Base-by-base conservation (phyloP, 2,797 vertebrate genomes). In the Holocentrus rufus region DNA sequence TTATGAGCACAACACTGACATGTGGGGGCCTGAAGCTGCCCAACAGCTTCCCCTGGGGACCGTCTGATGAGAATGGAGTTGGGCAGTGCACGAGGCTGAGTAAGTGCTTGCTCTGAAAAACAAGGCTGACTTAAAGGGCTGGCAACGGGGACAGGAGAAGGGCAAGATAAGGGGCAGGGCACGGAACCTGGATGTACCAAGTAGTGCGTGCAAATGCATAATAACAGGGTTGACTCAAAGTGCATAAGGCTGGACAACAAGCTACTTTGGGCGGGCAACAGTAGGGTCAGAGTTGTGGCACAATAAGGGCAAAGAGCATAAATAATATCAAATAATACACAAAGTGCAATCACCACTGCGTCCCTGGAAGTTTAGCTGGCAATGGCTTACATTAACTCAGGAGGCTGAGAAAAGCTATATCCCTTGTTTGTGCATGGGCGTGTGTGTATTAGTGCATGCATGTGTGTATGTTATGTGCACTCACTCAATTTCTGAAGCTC, bases 141-240 rank as follows among this genome's bases (percentile, higher is more conserved):
- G 22, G 31, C n/a, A 65, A 71, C 1, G n/a, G 27, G 18, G 62
- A 77, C 59, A 72, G 60, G 47, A 25, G 3, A 73, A 68, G 73
- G 53, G 34, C 22, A 57, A 27, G 23, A 62, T 47, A 62, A 62
- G 46, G 39, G 61, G 61, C 42, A 63, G 8, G 44, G 57, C 57
- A 23, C 31, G n/a, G 31, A 39, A 9, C 55, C 7, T 25, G 55
- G 4, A 14, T 22, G 18, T 23, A 44, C n/a, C 5, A 42, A 55
- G 64, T 22, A 23, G 56, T 4, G 68, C 56, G 23, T 44, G 34
- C 2, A 69, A 61, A 74, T 75, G 23, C 25, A 52, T 10, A 9
- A 60, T 46, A 78, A 49, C 66, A 85, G 64, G 73, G 76, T 84
- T 74, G 53, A 76, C 80, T 74, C 60, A 69, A 58, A 79, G 71